Conservation (phyloP, 2,113 vertebrate genomes). For the Sterrhoptilus dennistouni region DNA sequence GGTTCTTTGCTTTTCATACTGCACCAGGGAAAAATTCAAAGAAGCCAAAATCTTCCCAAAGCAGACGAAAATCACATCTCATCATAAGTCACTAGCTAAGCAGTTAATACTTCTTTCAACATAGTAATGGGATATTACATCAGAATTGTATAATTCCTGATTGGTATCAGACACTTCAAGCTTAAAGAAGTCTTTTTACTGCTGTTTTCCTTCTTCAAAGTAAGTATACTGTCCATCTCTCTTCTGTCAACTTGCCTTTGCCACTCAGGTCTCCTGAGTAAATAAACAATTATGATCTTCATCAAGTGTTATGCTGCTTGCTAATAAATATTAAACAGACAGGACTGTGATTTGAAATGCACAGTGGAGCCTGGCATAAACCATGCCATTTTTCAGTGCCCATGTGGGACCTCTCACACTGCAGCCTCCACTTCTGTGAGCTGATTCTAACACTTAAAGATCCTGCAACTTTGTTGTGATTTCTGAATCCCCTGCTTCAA, state of each 20-base stretch:
- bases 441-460: neutral
- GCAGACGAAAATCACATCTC: neutral
- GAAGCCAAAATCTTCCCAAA: neutral
- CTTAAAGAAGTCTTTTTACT: neutral
- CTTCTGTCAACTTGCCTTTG: slow-evolving; percentile 28
- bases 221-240: neutral
- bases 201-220: neutral
- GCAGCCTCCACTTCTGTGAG: neutral
- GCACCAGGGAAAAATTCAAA: neutral
- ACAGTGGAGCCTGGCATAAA: neutral
- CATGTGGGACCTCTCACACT: neutral
- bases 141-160: neutral
- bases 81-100: neutral
- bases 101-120: neutral
- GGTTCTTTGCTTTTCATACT: neutral
- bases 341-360: neutral
- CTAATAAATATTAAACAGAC: slow-evolving; percentile 20
- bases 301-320: neutral
- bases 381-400: neutral
- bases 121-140: neutral
- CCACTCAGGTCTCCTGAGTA: slow-evolving; percentile 36
- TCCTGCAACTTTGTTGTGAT: neutral
- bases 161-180: neutral
- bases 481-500: neutral
- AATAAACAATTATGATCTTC: slow-evolving; percentile 25